phyloP scores from a whole-genome alignment of 2,888 invertebrate genomes.

The Ormyrus pomaceus region DNA sequence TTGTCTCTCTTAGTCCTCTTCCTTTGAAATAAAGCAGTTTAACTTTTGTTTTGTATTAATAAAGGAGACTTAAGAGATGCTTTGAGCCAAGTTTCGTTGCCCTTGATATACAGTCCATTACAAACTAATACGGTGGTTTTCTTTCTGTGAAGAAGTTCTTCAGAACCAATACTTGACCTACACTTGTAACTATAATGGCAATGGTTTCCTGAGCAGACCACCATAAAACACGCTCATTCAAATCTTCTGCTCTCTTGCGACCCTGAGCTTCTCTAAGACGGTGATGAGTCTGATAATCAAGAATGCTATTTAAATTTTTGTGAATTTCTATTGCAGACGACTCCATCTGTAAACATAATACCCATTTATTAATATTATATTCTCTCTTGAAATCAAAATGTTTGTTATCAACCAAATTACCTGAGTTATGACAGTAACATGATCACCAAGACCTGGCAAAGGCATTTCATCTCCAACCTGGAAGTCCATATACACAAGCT shows the following conservation, averaged over 20 bases:
- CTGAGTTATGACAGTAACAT: slow-evolving; percentile 95
- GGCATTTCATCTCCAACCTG: slow-evolving; percentile 95
- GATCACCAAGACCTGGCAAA: slow-evolving; percentile 90
- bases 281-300: slow-evolving; percentile 98
- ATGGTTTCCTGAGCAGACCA: slow-evolving; percentile 95
- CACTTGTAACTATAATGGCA: slow-evolving; percentile 89
- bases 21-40: slow-evolving; percentile 8
- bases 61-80: slow-evolving; percentile 1
- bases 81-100: slow-evolving; percentile 23
- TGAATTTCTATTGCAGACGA: slow-evolving; percentile 93
- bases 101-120: background rate
- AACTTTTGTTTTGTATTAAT: slow-evolving; percentile 23
- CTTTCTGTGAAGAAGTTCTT: slow-evolving; percentile 90
- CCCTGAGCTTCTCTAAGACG: slow-evolving; percentile 95
- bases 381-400: background rate
- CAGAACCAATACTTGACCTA: slow-evolving; percentile 93
- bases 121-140: slow-evolving; percentile 61
- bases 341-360: slow-evolving; percentile 86
- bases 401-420: slow-evolving; percentile 72
- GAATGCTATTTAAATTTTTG: slow-evolving; percentile 89
- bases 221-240: slow-evolving; percentile 94
- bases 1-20: slow-evolving; percentile 25
- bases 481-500: slow-evolving; percentile 98
- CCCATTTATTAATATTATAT: background rate
- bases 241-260: slow-evolving; percentile 95